These are phyloP conservation scores for Vesta saturnalis DNA, from an alignment of 2,888 invertebrate genomes.

Conservation along the genomic window DNA sequence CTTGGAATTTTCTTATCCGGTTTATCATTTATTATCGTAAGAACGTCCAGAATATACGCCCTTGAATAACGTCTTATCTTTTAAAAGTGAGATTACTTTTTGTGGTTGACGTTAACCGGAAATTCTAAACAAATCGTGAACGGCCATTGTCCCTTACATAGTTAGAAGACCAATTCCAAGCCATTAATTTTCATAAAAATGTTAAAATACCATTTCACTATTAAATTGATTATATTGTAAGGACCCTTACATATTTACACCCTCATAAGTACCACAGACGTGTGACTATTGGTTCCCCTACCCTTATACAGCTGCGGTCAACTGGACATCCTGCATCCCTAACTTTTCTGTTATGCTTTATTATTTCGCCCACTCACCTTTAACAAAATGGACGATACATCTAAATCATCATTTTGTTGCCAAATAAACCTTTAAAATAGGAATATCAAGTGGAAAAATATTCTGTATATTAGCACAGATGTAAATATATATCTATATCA, in stretches of 20 bases:
- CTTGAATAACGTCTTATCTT: slow-evolving; percentile 22
- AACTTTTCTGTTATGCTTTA: neutral
- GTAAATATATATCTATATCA: no score
- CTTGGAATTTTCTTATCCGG: slow-evolving; percentile 5
- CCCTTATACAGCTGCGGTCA: slow-evolving; percentile 44
- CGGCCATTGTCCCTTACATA: slow-evolving; percentile 47
- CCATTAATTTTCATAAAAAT: slow-evolving; percentile 29
- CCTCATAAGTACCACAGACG: slow-evolving; percentile 33
- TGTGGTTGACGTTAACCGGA: slow-evolving; percentile 24
- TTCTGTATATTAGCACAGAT: no score
- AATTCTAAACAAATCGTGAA: slow-evolving; percentile 38
- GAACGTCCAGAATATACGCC: slow-evolving; percentile 24
- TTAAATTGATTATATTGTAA: slow-evolving; percentile 1
- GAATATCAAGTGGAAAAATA: no score
- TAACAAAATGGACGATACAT: slow-evolving; percentile 11
- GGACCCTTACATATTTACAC: slow-evolving; percentile 17
- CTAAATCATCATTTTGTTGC: no score
- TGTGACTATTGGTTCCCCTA: slow-evolving; percentile 55
- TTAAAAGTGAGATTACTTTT: slow-evolving; percentile 26
- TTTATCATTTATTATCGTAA: slow-evolving; percentile 30
- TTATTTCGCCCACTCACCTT: neutral
- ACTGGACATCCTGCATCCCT: slow-evolving; percentile 47
- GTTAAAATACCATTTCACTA: slow-evolving; percentile 20
- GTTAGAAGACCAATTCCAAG: slow-evolving; percentile 22
- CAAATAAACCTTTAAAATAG: no score